Evolutionary conservation across 2,113 vertebrate genomes (phyloP).

Genomic region (Sturnira hondurensis): DNA sequence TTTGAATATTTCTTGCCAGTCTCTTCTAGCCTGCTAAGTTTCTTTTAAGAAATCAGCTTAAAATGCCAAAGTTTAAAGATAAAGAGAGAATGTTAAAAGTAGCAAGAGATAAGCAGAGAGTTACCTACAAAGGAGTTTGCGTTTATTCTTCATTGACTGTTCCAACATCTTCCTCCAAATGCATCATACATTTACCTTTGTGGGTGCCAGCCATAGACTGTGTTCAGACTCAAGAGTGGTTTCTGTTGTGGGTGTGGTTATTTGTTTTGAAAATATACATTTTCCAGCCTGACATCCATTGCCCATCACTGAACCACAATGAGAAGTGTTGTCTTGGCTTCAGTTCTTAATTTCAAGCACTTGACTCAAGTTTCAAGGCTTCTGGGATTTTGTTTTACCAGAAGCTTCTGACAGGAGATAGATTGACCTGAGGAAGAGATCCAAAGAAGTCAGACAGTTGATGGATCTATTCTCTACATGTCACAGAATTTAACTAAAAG

Average conservation of each 20-base stretch:
- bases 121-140: too few species aligned
- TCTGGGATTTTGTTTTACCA: background rate
- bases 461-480: background rate
- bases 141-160: background rate
- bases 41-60: too few species aligned
- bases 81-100: too few species aligned
- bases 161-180: background rate
- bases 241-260: background rate
- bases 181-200: background rate
- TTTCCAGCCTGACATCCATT: background rate
- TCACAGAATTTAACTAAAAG: background rate
- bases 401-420: background rate
- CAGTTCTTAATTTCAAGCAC: background rate
- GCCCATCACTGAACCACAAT: background rate
- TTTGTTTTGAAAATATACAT: constrained; percentile 15
- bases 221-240: background rate
- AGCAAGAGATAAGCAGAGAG: too few species aligned
- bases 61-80: too few species aligned
- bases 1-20: too few species aligned
- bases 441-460: background rate
- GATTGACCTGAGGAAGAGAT: background rate
- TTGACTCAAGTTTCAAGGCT: background rate
- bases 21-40: too few species aligned
- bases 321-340: background rate
- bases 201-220: background rate